phyloP scores from a whole-genome alignment of 1,140 invertebrate genomes.

The Drosophila paulistorum region DNA sequence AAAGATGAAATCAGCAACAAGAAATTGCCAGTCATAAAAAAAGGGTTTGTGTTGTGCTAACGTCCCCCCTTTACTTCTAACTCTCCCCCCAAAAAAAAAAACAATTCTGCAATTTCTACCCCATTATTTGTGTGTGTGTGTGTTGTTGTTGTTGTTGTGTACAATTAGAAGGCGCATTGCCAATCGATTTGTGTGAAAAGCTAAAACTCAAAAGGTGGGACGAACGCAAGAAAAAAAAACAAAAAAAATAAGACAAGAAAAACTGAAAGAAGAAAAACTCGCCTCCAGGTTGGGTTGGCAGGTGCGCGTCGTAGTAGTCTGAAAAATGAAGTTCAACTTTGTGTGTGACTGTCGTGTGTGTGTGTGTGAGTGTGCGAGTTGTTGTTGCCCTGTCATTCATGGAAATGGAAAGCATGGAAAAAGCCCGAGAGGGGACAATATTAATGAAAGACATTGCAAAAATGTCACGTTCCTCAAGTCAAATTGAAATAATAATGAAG shows the following conservation, averaged over 20 bases:
- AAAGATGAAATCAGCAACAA: conserved; percentile 79
- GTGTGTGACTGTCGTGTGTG: neutral
- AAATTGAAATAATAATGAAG: conserved; percentile 64
- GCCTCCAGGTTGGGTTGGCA: conserved; percentile 52
- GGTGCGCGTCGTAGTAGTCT: conserved; percentile 65
- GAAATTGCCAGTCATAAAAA: conserved; percentile 81
- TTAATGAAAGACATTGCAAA: conserved; percentile 63
- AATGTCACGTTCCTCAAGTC: conserved; percentile 55
- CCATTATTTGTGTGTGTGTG: conserved; percentile 34
- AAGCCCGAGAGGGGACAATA: conserved; percentile 33
- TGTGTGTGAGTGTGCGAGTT: conserved; percentile 7
- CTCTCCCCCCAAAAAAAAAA: conserved; percentile 1
- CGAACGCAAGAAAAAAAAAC: conserved; percentile 46
- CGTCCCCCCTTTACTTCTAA: conserved; percentile 15
- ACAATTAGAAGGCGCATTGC: conserved; percentile 78
- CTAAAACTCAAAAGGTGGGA: conserved; percentile 71
- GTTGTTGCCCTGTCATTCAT: conserved; percentile 69
- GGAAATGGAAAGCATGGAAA: conserved; percentile 20
- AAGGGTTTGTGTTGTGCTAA: conserved; percentile 62
- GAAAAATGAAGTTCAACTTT: conserved; percentile 74
- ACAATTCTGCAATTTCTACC: conserved; percentile 32
- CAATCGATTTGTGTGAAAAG: conserved; percentile 81
- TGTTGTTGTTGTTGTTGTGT: conserved; percentile 52
- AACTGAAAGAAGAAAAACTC: conserved; percentile 34
- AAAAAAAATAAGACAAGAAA: conserved; percentile 38